These are phyloP conservation scores for Urophycis tenuis DNA, from an alignment of 2,797 vertebrate genomes.

Conservation along the genomic window DNA sequence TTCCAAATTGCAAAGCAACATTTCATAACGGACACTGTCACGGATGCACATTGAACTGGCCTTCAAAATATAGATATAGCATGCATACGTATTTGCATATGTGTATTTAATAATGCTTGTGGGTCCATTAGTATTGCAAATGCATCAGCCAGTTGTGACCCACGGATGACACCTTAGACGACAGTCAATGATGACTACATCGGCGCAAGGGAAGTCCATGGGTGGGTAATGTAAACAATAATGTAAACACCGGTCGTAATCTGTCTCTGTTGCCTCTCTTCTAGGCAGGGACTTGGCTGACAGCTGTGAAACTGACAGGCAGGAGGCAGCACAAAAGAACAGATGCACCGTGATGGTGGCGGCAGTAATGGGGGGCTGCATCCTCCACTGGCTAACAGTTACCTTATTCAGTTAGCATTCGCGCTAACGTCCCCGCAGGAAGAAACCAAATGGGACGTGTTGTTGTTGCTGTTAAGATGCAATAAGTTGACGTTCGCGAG, in stretches of 20 bases:
- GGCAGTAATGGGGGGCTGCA: slow-evolving; percentile 55
- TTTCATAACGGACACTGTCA: background rate
- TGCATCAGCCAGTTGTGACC: background rate
- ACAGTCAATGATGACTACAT: background rate
- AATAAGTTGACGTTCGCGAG: background rate
- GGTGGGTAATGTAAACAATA: slow-evolving; percentile 43
- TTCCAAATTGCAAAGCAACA: background rate
- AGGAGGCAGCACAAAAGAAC: slow-evolving; percentile 70
- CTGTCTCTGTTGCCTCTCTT: slow-evolving; percentile 40
- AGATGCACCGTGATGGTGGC: slow-evolving; percentile 68
- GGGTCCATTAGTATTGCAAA: background rate
- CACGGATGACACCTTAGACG: background rate
- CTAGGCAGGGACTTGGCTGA: slow-evolving; percentile 60
- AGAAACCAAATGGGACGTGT: slow-evolving; percentile 8
- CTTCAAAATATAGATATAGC: background rate
- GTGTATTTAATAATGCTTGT: background rate
- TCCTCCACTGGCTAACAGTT: slow-evolving; percentile 52
- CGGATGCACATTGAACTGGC: background rate
- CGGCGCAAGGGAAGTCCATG: slow-evolving; percentile 18
- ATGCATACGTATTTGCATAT: background rate
- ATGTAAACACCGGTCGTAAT: slow-evolving; percentile 28
- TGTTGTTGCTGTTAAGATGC: background rate
- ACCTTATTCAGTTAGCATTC: slow-evolving; percentile 36
- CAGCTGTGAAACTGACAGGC: slow-evolving; percentile 73
- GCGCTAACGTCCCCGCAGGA: slow-evolving; percentile 18